Conservation (phyloP, 2,888 invertebrate genomes). For the Lasioglossum leucozonium region DNA sequence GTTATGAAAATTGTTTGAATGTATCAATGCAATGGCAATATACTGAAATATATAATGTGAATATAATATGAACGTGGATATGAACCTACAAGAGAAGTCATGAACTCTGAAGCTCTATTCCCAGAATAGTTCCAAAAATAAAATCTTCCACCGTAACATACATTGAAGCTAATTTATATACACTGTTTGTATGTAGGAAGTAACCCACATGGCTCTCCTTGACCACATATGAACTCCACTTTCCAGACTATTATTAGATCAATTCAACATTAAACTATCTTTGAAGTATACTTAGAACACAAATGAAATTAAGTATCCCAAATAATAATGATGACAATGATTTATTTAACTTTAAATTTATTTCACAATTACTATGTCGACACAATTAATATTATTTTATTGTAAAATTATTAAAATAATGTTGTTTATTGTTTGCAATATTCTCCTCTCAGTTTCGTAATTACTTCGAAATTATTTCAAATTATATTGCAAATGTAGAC, state of each 20-base stretch:
- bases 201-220: not conserved
- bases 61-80: not conserved
- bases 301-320: not conserved
- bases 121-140: not conserved
- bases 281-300: not conserved
- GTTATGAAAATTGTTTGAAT: no score
- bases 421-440: not conserved
- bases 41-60: not conserved
- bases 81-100: not conserved
- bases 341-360: not conserved
- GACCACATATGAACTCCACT: not conserved
- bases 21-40: no score
- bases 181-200: not conserved
- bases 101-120: not conserved
- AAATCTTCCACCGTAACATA: not conserved
- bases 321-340: not conserved
- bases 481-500: not conserved
- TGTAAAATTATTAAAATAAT: not conserved
- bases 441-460: not conserved
- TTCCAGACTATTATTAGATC: not conserved
- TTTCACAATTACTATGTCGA: not conserved
- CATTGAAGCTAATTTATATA: not conserved
- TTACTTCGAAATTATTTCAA: not conserved
- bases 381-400: not conserved
- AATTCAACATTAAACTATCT: not conserved